Evolutionary conservation across 2,888 invertebrate species (phyloP).

Genomic region (Cantharis flavilabris): DNA sequence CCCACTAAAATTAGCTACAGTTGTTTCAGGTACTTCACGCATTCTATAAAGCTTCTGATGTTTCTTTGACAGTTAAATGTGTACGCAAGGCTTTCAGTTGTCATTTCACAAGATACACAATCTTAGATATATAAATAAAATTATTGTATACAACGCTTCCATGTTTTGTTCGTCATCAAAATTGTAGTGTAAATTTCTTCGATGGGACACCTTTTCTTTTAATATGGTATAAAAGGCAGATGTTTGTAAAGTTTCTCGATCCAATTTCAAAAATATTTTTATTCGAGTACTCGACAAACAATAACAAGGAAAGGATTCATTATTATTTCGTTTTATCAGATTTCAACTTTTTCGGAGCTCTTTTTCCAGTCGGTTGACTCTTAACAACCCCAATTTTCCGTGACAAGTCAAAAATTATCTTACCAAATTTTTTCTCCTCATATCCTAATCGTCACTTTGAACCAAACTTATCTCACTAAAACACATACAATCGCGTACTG

Average conservation of each 20-base stretch:
- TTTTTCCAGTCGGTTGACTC: not conserved
- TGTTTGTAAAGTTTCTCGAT: conserved; percentile 17
- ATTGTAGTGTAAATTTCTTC: conserved; percentile 50
- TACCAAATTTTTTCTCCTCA: not conserved
- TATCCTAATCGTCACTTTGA: not conserved
- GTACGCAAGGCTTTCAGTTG: conserved; percentile 41
- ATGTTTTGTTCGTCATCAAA: conserved; percentile 42
- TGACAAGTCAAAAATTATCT: not conserved
- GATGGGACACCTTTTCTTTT: conserved; percentile 31
- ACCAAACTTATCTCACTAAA: not conserved
- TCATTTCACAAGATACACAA: conserved; percentile 44
- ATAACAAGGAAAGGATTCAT: not conserved
- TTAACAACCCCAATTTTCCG: not conserved
- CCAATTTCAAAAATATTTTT: not conserved
- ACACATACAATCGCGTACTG: not conserved
- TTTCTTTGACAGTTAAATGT: conserved; percentile 46
- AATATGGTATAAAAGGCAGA: conserved; percentile 25
- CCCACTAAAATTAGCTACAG: conserved; percentile 51
- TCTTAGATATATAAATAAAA: conserved; percentile 48
- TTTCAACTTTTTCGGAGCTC: not conserved
- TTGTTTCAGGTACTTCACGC: conserved; percentile 47
- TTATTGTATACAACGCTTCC: conserved; percentile 47
- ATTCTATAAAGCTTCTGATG: conserved; percentile 41
- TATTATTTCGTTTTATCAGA: not conserved
- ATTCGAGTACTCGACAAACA: not conserved